Conservation (phyloP, 1,140 invertebrate species). For the Caenorhabditis remanei region DNA sequence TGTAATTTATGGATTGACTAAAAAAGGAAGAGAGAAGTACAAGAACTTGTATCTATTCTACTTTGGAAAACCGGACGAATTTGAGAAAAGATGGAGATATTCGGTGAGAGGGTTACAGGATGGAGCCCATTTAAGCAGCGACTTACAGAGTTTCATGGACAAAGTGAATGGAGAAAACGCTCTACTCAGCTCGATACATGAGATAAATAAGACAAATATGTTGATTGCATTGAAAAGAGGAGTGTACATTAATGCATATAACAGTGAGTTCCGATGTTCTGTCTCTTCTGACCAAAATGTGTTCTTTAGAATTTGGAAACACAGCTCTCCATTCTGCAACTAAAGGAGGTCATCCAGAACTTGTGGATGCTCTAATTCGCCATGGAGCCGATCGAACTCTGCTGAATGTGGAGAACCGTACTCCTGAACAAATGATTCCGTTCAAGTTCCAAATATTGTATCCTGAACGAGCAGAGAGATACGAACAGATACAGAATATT, state of each 20-base stretch:
- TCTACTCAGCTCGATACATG: neutral
- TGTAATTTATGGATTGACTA: neutral
- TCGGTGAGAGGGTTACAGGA: neutral
- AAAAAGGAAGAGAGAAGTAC: neutral
- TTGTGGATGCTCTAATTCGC: neutral
- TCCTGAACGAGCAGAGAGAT: neutral
- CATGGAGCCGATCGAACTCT: slow-evolving; percentile 1
- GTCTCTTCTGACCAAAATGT: no score
- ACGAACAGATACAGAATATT: neutral
- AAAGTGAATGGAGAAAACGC: neutral
- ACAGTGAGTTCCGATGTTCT: neutral
- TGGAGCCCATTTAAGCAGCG: neutral
- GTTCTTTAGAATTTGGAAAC: neutral
- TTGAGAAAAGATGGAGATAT: slow-evolving; percentile 28
- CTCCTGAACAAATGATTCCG: slow-evolving; percentile 6
- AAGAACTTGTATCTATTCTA: neutral
- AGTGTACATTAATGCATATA: slow-evolving; percentile 11
- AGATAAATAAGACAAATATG: neutral
- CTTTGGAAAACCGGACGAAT: neutral
- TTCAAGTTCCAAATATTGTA: neutral
- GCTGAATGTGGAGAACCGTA: neutral
- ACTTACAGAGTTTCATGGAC: neutral
- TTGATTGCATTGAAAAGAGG: neutral
- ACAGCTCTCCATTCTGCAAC: neutral
- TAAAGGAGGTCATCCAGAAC: neutral